These are phyloP conservation scores for Alligator sinensis DNA, from an alignment of 2,113 vertebrate species.

Conservation along the genomic window DNA sequence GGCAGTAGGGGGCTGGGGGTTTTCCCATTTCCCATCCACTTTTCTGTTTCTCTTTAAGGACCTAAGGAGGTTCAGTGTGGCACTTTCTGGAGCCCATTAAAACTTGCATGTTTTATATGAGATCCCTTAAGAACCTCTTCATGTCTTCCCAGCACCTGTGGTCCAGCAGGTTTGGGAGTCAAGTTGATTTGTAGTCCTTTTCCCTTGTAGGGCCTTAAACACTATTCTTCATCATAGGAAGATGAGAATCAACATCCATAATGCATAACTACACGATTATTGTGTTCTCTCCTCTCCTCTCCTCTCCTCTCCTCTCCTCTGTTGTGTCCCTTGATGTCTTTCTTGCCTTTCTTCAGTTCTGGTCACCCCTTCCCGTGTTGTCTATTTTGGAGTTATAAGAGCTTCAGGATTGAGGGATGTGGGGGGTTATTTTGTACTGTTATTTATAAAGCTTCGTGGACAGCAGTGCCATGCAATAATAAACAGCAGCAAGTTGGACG, in stretches of 20 bases:
- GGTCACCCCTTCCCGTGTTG: background rate
- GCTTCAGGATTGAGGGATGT: background rate
- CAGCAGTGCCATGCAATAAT: constrained; percentile 23
- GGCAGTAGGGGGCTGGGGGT: too few species aligned
- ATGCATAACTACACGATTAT: background rate
- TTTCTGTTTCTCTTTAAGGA: background rate
- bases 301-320: background rate
- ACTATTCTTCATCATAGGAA: background rate
- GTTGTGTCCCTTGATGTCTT: background rate
- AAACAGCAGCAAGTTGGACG: background rate
- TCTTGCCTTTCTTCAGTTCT: background rate
- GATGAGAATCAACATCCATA: background rate
- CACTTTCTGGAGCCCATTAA: background rate
- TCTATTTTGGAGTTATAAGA: constrained; percentile 12
- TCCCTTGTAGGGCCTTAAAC: background rate
- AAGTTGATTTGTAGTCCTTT: background rate
- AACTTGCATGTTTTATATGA: background rate
- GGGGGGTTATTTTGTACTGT: background rate
- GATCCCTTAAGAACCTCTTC: background rate
- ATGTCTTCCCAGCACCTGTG: background rate
- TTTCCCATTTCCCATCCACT: background rate
- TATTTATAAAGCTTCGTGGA: constrained; percentile 22
- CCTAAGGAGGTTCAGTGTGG: background rate
- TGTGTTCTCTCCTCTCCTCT: background rate
- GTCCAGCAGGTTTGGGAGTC: background rate